phyloP scores from a whole-genome alignment of 2,888 invertebrate genomes.

The Molanna angustata region DNA sequence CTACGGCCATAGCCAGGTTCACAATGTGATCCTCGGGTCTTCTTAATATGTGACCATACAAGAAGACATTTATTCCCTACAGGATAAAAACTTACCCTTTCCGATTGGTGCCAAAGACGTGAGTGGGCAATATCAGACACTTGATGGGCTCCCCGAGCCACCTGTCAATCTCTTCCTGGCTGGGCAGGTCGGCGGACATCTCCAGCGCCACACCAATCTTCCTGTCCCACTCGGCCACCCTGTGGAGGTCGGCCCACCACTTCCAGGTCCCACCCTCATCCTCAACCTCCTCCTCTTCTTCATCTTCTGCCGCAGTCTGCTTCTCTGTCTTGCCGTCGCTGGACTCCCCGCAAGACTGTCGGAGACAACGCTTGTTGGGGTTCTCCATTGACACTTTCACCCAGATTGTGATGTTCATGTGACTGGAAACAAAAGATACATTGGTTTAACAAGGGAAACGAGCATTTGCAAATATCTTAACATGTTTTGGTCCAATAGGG shows the following conservation, averaged over 20 bases:
- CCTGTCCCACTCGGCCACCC: slow-evolving; percentile 53
- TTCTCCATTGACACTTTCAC: slow-evolving; percentile 65
- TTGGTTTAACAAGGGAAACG: too few species aligned
- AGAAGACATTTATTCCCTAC: too few species aligned
- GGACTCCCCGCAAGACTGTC: too few species aligned
- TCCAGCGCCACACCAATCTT: slow-evolving; percentile 74
- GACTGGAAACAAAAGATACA: too few species aligned
- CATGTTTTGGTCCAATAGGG: too few species aligned
- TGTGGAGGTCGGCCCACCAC: slow-evolving; percentile 78
- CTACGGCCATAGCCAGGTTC: too few species aligned
- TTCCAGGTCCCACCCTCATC: slow-evolving; percentile 63
- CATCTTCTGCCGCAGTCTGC: slow-evolving; percentile 34
- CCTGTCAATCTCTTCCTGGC: slow-evolving; percentile 65
- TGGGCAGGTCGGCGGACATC: slow-evolving; percentile 77
- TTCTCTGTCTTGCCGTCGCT: too few species aligned
- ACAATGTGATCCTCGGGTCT: too few species aligned
- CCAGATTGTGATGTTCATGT: too few species aligned
- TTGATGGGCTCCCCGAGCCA: slow-evolving; percentile 96
- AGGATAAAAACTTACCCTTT: slow-evolving; percentile 70
- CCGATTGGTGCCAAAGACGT: slow-evolving; percentile 83
- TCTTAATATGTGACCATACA: too few species aligned
- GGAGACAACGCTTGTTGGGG: slow-evolving; percentile 35
- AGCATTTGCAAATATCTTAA: too few species aligned
- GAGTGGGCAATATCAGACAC: slow-evolving; percentile 77
- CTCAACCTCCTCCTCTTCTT: slow-evolving; percentile 41